phyloP scores from a whole-genome alignment of 2,113 vertebrate species.

The Tetrax tetrax region DNA sequence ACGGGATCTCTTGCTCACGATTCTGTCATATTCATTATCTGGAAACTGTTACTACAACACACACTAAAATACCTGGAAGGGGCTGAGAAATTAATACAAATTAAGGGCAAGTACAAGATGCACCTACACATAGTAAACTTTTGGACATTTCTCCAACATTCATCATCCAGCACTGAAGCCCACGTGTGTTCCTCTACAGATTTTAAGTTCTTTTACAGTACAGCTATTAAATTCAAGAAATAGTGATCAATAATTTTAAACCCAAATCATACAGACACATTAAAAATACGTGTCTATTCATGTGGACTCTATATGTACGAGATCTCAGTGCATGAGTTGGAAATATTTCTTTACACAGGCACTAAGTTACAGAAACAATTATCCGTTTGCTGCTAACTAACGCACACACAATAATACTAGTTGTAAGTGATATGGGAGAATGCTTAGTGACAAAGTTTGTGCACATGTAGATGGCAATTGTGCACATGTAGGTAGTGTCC shows the following conservation, averaged over 20 bases:
- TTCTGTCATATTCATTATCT: neutral
- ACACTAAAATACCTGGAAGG: neutral
- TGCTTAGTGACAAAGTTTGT: neutral
- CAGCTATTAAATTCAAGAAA: neutral
- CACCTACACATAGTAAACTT: neutral
- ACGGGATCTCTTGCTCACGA: neutral
- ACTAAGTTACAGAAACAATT: neutral
- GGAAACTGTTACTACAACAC: neutral
- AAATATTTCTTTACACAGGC: neutral
- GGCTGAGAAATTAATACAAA: neutral
- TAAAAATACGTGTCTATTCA: neutral
- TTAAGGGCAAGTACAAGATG: neutral
- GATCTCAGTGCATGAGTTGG: neutral
- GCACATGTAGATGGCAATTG: neutral
- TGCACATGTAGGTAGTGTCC: fast-evolving
- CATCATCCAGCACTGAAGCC: neutral
- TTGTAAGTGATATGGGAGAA: neutral
- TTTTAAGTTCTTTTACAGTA: neutral
- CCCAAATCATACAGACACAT: neutral
- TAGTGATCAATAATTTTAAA: neutral
- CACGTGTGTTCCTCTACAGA: neutral
- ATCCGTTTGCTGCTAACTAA: neutral
- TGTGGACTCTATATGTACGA: neutral
- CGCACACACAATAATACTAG: neutral
- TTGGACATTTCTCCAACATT: neutral